These are phyloP conservation scores for Archips xylosteana DNA, from an alignment of 2,888 invertebrate genomes.

Conservation along the genomic window DNA sequence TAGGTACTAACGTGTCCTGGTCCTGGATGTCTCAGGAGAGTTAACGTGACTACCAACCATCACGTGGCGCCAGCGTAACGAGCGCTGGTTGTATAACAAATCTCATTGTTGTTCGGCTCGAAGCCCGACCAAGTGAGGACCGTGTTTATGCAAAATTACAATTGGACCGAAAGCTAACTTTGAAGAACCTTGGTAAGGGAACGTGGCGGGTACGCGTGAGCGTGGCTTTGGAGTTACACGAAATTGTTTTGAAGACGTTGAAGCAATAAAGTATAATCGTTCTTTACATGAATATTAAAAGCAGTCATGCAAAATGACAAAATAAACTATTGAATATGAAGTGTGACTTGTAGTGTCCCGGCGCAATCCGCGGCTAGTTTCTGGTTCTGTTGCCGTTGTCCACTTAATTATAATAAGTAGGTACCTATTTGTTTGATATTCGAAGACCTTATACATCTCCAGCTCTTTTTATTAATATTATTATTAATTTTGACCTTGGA, in stretches of 20 bases:
- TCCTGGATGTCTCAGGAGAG: slow-evolving; percentile 36
- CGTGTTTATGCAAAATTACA: slow-evolving; percentile 49
- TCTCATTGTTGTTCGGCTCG: slow-evolving; percentile 52
- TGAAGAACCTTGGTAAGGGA: slow-evolving; percentile 29
- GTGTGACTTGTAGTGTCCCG: too few species aligned
- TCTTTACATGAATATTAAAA: not conserved
- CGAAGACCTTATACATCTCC: too few species aligned
- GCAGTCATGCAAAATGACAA: not conserved
- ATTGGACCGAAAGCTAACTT: slow-evolving; percentile 39
- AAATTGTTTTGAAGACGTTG: slow-evolving; percentile 17
- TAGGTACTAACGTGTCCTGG: slow-evolving; percentile 30
- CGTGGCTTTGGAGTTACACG: slow-evolving; percentile 4
- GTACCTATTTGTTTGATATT: too few species aligned
- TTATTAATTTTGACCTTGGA: too few species aligned
- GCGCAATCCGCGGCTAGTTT: too few species aligned
- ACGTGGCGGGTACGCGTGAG: slow-evolving; percentile 33
- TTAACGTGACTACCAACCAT: slow-evolving; percentile 50
- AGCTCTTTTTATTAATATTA: too few species aligned
- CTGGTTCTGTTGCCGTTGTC: too few species aligned
- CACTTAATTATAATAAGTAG: too few species aligned
- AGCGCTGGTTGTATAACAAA: slow-evolving; percentile 56
- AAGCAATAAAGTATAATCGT: not conserved
- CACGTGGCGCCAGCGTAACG: slow-evolving; percentile 59
- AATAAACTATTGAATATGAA: too few species aligned
- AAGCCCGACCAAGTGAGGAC: slow-evolving; percentile 50